Percentiles rank a stretch among this genome's conserved stretches.
These are phyloP conservation scores for Lepidocyrtoides sp. DNA, from an alignment of 2,888 invertebrate species.

Conservation along the genomic window DNA sequence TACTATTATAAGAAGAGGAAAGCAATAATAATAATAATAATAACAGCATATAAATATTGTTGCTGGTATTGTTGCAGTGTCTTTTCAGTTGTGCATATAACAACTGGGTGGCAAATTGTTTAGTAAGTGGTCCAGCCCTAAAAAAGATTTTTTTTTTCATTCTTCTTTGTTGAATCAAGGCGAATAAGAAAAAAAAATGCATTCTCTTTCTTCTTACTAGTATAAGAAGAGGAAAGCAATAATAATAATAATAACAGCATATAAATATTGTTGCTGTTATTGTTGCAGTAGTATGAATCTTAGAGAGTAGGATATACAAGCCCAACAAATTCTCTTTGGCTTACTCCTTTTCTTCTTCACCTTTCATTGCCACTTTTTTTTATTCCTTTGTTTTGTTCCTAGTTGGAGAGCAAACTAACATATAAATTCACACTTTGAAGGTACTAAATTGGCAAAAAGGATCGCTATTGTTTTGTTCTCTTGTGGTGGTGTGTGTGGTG, in stretches of 20 bases:
- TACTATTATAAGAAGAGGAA: neutral
- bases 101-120: slow-evolving; percentile 80
- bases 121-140: slow-evolving; percentile 80
- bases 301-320: too few relatives aligned
- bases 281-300: too few relatives aligned
- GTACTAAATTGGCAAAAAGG: slow-evolving; percentile 65
- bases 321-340: too few relatives aligned
- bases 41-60: too few relatives aligned
- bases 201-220: slow-evolving; percentile 42
- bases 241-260: too few relatives aligned
- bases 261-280: too few relatives aligned
- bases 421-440: slow-evolving; percentile 75
- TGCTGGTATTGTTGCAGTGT: slow-evolving; percentile 27
- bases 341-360: too few relatives aligned
- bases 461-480: slow-evolving; percentile 68
- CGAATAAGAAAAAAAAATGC: too few relatives aligned
- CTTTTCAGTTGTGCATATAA: too few relatives aligned
- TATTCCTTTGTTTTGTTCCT: slow-evolving; percentile 54
- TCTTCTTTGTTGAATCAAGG: slow-evolving; percentile 20
- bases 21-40: too few relatives aligned
- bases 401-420: slow-evolving; percentile 50
- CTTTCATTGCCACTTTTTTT: neutral
- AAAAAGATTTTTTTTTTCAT: slow-evolving; percentile 39
- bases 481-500: neutral
- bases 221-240: too few relatives aligned